These are phyloP conservation scores for Cuculus canorus DNA, from an alignment of 2,797 vertebrate genomes.

Conservation along the genomic window DNA sequence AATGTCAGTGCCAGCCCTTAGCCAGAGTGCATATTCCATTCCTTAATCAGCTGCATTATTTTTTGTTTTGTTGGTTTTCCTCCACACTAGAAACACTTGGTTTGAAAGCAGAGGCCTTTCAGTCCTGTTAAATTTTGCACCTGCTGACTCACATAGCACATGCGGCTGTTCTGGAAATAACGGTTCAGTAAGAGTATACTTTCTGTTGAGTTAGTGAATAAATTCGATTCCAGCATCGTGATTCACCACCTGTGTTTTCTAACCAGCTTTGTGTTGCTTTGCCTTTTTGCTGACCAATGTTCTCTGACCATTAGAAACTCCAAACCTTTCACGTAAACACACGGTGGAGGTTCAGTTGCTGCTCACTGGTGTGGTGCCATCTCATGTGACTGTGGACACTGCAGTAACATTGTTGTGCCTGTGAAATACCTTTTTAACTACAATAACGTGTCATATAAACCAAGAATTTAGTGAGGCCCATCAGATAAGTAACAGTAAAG, in stretches of 20 bases:
- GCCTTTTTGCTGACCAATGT: not conserved
- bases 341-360: not conserved
- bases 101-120: not conserved
- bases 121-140: not conserved
- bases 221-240: not conserved
- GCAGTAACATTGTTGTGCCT: not conserved
- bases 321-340: not conserved
- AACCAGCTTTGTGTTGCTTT: not conserved
- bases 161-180: not conserved
- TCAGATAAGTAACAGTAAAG: not conserved
- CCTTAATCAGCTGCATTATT: not conserved
- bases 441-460: not conserved
- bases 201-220: conserved; percentile 7
- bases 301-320: not conserved
- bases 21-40: not conserved
- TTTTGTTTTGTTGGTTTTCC: not conserved
- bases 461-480: not conserved
- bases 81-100: not conserved
- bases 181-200: not conserved
- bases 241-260: not conserved
- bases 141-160: not conserved
- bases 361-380: not conserved
- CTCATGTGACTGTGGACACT: not conserved
- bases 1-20: not conserved
- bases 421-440: not conserved